Evolutionary conservation across 2,797 vertebrate species (phyloP).

Genomic region (Champsocephalus gunnari): DNA sequence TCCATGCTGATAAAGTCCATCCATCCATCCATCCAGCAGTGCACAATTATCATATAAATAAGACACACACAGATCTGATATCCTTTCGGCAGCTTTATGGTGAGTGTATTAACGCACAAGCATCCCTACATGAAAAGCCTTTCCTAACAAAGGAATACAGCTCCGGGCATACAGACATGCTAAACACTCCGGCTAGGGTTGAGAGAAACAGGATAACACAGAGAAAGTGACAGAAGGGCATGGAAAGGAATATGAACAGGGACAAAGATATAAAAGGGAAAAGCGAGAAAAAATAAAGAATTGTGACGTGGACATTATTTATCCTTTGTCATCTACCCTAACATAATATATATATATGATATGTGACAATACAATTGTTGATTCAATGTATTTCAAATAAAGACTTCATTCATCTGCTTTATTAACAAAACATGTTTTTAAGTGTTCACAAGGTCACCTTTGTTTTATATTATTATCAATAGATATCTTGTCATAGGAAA

Average conservation of each 20-base stretch:
- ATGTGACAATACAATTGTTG: not conserved
- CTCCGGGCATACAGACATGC: constrained; percentile 17
- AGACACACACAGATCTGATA: too few species aligned
- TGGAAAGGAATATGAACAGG: not conserved
- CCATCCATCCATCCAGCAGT: too few species aligned
- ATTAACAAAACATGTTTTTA: not conserved
- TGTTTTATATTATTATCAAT: not conserved
- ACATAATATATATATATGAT: not conserved
- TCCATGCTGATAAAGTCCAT: too few species aligned
- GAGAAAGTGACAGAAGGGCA: not conserved
- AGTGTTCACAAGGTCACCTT: not conserved
- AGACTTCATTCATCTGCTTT: not conserved
- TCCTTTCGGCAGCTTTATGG: too few species aligned
- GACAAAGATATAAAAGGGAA: not conserved
- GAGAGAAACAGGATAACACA: not conserved
- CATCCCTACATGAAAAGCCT: not conserved
- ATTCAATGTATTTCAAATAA: too few species aligned
- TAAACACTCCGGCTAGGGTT: constrained; percentile 4
- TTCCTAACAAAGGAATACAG: not conserved
- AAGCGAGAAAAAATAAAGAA: too few species aligned
- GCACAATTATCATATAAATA: too few species aligned
- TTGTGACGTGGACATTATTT: too few species aligned
- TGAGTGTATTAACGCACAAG: not conserved
- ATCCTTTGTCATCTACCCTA: not conserved
- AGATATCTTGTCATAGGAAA: not conserved